Evolutionary conservation across 2,888 invertebrate species (phyloP), one percentile per base, ranked within the genome.

Genomic region (Syritta pipiens): DNA sequence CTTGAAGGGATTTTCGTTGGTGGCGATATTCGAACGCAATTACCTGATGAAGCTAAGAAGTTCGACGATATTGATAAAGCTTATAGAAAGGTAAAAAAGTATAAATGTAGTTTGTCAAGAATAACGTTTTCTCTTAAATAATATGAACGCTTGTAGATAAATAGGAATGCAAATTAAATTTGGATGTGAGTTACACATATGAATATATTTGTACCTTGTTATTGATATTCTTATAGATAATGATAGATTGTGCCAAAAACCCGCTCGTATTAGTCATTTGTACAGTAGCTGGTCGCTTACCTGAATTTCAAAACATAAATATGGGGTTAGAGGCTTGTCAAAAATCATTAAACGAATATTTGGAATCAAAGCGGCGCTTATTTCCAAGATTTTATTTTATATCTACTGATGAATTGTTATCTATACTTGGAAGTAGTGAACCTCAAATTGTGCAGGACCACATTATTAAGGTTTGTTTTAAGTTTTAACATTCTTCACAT

Each of bases 361-460:
- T 97, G 81, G 96, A 96, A 87, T 93, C 94, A 0, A 97, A 97
- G 88, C 90, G 97, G 46, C 92, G 95, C 75, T 92, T 95, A 81
- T 97, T 97, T 88, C 96, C 97, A 1, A 89, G 97, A 53, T 97
- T 97, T 89, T 97, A 95, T 89, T 97, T 97, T 88, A 95, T 97
- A 85, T 97, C 97, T 2, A 97, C 97, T 22, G 97, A 97, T 85
- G 97, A 97, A 87, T 88, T 97, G 82, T 90, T 98, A 4, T 94
- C 95, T 1, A 96, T 97, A 83, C 91, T 97, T 53, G 97, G 97
- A 9, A 96, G 95, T 86, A 95, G 94, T 82, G 94, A 95, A 81
- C 94, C 95, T 6, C 91, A 91, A 57, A 94, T 94, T 84, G 96
- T 97, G 5, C 97, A 97, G 87, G 96, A 97, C 84, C 96, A 97